A percentile compares a stretch with the other conserved stretches of the same genome.
These are phyloP conservation scores for Machimus atricapillus DNA, from an alignment of 2,888 invertebrate genomes.

Conservation along the genomic window DNA sequence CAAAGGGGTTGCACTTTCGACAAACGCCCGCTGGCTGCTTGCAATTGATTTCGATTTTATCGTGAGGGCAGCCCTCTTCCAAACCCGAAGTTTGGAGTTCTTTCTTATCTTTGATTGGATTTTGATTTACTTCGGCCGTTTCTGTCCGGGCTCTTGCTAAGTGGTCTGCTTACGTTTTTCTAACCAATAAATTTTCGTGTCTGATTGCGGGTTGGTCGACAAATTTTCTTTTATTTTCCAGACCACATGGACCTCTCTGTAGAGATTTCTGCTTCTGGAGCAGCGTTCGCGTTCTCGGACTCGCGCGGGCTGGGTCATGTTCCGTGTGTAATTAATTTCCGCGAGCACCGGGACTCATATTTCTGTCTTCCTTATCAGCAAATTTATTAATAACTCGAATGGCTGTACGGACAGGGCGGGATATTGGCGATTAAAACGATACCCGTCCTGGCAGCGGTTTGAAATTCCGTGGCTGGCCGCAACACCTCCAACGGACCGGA, in stretches of 20 bases:
- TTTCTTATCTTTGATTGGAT: background rate
- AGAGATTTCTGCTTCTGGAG: background rate
- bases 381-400: slow-evolving; percentile 30
- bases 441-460: background rate
- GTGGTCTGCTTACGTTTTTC: background rate
- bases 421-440: slow-evolving; percentile 9
- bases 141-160: background rate
- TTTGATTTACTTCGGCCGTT: background rate
- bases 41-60: background rate
- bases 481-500: background rate
- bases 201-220: background rate
- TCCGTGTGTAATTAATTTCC: background rate
- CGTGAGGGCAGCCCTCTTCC: background rate
- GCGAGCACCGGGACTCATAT: slow-evolving; percentile 14
- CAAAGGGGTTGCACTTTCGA: no score
- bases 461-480: background rate
- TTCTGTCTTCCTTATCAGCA: slow-evolving; percentile 11
- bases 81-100: background rate
- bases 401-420: background rate
- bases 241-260: background rate
- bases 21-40: background rate
- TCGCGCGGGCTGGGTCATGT: background rate
- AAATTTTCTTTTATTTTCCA: background rate
- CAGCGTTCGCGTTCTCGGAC: background rate
- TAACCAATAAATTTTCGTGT: background rate